Evolutionary conservation across 2,113 vertebrate species (phyloP).

Genomic region (Seriola dumerili): DNA sequence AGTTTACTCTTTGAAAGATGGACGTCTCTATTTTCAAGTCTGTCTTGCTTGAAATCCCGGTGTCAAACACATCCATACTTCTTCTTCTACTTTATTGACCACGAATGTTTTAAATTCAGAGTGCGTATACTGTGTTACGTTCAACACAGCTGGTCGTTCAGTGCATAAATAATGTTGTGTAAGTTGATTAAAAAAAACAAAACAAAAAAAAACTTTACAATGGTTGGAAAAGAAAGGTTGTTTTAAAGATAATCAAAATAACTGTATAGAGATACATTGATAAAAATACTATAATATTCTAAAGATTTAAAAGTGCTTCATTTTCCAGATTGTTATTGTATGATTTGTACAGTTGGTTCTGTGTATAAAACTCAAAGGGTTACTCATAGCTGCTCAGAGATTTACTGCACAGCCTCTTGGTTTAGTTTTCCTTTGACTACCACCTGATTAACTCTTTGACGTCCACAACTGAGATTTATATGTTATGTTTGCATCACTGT

Average conservation of each 20-base stretch:
- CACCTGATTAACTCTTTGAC: constrained; percentile 52
- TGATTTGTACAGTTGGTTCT: constrained; percentile 77
- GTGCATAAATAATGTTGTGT: constrained; percentile 57
- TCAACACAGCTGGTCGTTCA: constrained; percentile 43
- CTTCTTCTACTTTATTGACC: constrained; percentile 51
- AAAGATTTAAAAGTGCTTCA: constrained; percentile 63
- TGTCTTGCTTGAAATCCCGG: constrained; percentile 34
- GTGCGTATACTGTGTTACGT: constrained; percentile 38
- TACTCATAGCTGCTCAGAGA: constrained; percentile 65
- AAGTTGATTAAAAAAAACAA: constrained; percentile 32
- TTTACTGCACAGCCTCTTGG: constrained; percentile 60
- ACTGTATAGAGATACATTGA: constrained; percentile 72
- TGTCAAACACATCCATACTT: constrained; percentile 25
- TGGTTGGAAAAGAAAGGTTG: constrained; percentile 36
- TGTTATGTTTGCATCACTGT: constrained; percentile 67
- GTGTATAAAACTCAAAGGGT: constrained; percentile 67
- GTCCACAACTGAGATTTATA: constrained; percentile 61
- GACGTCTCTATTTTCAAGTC: constrained; percentile 18
- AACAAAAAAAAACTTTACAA: constrained; percentile 39
- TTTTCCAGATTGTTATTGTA: constrained; percentile 75
- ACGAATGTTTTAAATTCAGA: constrained; percentile 62
- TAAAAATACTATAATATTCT: constrained; percentile 62
- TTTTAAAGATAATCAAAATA: constrained; percentile 66
- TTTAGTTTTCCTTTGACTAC: constrained; percentile 63
- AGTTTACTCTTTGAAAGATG: constrained; percentile 52